Base-by-base conservation (phyloP, 2,888 invertebrate species). In the Sussaba pulchella region DNA sequence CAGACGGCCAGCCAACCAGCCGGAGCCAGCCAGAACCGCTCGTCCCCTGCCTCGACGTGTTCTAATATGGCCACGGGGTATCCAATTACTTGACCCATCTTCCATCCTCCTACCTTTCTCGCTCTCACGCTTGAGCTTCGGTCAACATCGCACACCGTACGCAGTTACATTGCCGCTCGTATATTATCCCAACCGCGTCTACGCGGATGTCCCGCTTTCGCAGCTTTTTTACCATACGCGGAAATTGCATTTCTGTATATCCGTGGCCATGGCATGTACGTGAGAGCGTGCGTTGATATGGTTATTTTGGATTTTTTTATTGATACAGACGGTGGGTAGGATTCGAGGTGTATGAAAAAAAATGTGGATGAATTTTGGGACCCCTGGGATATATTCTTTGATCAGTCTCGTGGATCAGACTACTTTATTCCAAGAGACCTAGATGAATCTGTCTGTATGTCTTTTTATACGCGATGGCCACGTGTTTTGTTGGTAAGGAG, bases 51-150 rank as follows among this genome's bases (percentile, higher is more conserved):
- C 77, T 66, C 86, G 81, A 64, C 88, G 88, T 88, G 90, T 87
- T 91, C 91, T 91, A 91, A 91, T 91, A 91, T 91, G 90, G 91
- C 91, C 87, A 88, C 88, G 86, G 89, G 90, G 91, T 91, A 87
- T 91, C 91, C 90, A 90, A 91, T 91, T 91, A 91, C 91, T 87
- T 87, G 86, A 86, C 83, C 86, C 84, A 74, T 84, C 82, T 82
- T 80, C 82, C 76, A 43, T 73, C 67, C 75, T 83, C 57, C 70
- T 76, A 59, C 24, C 63, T 76, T 80, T 72, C 75, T 64, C 72
- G 57, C 72, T 76, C 76, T 70, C 45, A 66, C 71, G 41, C 67
- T 26, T 12, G 47, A 63, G 6, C 76, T 47, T 50, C 45, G 61
- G 41, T 73, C 63, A 57, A 57, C 64, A 73, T 6, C 47, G 57